These are phyloP conservation scores for Ceyx margarethae DNA, from an alignment of 2,113 vertebrate genomes.

Conservation along the genomic window DNA sequence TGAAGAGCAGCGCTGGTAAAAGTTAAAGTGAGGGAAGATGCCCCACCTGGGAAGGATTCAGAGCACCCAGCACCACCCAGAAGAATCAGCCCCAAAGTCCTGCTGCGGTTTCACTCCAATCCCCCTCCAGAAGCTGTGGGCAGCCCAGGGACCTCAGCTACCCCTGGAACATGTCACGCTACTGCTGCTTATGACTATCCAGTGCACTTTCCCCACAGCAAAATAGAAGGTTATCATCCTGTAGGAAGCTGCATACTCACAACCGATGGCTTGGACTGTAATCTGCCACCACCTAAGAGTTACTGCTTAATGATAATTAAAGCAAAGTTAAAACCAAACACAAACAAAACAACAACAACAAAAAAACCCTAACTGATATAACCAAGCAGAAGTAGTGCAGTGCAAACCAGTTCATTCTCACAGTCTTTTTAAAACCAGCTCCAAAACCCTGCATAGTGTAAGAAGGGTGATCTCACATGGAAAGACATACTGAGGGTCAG, in stretches of 20 bases:
- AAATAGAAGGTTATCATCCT: background rate
- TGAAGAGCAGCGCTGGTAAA: background rate
- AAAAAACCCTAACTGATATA: background rate
- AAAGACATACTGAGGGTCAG: background rate
- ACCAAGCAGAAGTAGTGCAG: background rate
- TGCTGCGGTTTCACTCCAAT: rapidly evolving
- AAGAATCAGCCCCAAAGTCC: background rate
- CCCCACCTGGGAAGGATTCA: background rate
- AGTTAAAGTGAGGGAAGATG: rapidly evolving
- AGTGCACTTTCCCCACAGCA: background rate
- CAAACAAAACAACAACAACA: background rate
- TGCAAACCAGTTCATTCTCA: background rate
- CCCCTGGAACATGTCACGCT: rapidly evolving
- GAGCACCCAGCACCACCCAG: background rate
- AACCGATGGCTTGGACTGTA: background rate
- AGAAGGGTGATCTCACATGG: background rate
- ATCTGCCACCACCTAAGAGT: background rate
- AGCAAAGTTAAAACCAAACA: background rate
- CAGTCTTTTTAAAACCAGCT: background rate
- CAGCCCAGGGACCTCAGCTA: background rate
- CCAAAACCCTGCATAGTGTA: background rate
- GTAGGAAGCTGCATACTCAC: background rate
- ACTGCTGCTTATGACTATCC: background rate
- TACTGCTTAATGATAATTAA: background rate
- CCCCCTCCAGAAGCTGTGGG: rapidly evolving